Conservation (phyloP, 2,888 invertebrate genomes). For the Agrenia bidenticulata region DNA sequence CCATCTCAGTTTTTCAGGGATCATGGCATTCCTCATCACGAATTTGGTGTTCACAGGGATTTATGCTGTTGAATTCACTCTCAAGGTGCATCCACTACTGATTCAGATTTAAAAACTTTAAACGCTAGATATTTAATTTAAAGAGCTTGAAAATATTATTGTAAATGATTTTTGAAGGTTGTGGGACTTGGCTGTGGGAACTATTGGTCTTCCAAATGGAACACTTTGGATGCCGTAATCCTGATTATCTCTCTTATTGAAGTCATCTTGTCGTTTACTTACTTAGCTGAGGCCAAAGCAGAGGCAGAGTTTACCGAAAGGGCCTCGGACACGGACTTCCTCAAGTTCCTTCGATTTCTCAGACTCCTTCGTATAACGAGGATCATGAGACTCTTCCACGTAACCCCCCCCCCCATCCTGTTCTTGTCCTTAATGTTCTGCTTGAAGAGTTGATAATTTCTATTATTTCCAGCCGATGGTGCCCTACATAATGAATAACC, state of each 20-base stretch:
- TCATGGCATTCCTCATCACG: constrained; percentile 27
- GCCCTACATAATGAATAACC: constrained; percentile 60
- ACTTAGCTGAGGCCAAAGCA: constrained; percentile 55
- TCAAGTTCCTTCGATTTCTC: constrained; percentile 60
- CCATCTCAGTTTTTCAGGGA: constrained; percentile 1
- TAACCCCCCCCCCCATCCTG: too few species aligned
- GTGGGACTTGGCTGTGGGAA: constrained; percentile 36
- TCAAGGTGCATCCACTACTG: constrained; percentile 28
- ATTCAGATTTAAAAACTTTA: too few species aligned
- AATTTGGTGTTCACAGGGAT: constrained; percentile 33
- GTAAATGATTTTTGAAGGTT: constrained; percentile 16
- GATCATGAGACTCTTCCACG: constrained; percentile 51
- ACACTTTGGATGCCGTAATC: constrained; percentile 39
- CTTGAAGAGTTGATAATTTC: not conserved
- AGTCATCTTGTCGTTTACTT: constrained; percentile 60
- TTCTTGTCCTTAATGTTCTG: not conserved
- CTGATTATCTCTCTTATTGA: constrained; percentile 41
- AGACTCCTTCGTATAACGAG: constrained; percentile 59
- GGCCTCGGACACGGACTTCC: constrained; percentile 58
- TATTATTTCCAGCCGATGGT: constrained; percentile 56
- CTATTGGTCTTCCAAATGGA: constrained; percentile 44
- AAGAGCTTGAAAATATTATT: not conserved
- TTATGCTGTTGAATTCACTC: constrained; percentile 36
- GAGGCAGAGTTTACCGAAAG: constrained; percentile 49
- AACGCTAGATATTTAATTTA: not conserved